A percentile compares a stretch with the other conserved stretches of the same genome.
phyloP scores from a whole-genome alignment of 2,888 invertebrate genomes.

The Tinea semifulvella region DNA sequence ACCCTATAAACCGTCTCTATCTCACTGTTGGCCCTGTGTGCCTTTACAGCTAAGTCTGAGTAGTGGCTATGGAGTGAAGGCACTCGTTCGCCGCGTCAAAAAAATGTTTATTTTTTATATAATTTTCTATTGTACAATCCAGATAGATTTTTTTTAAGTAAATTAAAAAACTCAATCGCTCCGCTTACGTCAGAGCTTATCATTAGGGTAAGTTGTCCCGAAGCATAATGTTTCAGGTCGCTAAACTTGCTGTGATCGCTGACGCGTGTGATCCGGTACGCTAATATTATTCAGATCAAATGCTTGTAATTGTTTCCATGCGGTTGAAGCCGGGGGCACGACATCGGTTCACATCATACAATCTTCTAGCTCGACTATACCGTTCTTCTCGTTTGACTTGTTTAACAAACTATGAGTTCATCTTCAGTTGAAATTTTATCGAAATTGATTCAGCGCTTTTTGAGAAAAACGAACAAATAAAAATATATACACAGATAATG shows the following conservation, averaged over 20 bases:
- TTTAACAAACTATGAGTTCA: no score
- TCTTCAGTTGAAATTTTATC: no score
- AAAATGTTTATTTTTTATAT: not conserved
- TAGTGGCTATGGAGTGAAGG: no score
- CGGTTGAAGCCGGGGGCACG: constrained; percentile 39
- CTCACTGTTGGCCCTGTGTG: no score
- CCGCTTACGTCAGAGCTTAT: not conserved
- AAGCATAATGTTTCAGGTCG: constrained; percentile 10
- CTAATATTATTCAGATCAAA: constrained; percentile 57
- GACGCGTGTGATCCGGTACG: constrained; percentile 43
- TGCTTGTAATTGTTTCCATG: constrained; percentile 40
- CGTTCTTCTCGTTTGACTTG: no score
- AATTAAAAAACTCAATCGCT: not conserved
- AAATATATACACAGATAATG: no score
- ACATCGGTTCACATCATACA: constrained; percentile 24
- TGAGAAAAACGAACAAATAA: no score
- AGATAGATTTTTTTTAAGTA: not conserved
- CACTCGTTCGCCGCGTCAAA: no score
- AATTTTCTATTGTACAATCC: not conserved
- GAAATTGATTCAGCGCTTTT: no score
- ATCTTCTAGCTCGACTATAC: constrained; percentile 5
- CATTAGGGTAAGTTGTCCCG: constrained; percentile 11
- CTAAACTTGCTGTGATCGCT: constrained; percentile 41
- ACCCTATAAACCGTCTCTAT: no score
- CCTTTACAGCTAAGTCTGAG: no score